These are phyloP conservation scores for Drosophila diplacantha DNA, from an alignment of 2,888 invertebrate genomes.

Conservation along the genomic window DNA sequence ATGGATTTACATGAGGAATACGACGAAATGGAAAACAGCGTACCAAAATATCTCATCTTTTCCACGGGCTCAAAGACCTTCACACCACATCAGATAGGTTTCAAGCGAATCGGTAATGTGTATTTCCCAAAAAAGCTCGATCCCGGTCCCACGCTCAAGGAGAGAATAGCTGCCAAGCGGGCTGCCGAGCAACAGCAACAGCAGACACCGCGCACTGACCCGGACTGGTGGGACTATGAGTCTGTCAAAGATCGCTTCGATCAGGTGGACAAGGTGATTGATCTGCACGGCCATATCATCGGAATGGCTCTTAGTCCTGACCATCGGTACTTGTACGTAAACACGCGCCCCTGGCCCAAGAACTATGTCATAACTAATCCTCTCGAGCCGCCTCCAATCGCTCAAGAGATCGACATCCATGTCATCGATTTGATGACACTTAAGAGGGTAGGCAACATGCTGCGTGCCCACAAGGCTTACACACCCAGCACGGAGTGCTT, in stretches of 20 bases:
- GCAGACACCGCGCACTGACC: slow-evolving; percentile 79
- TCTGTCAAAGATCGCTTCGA: slow-evolving; percentile 85
- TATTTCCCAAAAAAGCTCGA: slow-evolving; percentile 84
- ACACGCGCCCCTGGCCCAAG: slow-evolving; percentile 89
- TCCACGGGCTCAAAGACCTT: slow-evolving; percentile 90
- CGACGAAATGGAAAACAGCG: slow-evolving; percentile 82
- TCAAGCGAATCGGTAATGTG: slow-evolving; percentile 85
- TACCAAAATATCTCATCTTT: slow-evolving; percentile 83
- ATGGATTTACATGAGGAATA: slow-evolving; percentile 78
- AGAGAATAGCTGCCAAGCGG: slow-evolving; percentile 81
- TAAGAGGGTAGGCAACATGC: slow-evolving; percentile 86
- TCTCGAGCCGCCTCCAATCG: slow-evolving; percentile 88
- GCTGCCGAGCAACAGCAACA: slow-evolving; percentile 58
- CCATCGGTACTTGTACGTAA: slow-evolving; percentile 89
- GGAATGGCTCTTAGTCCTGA: slow-evolving; percentile 92
- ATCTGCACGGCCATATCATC: slow-evolving; percentile 90
- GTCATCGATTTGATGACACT: slow-evolving; percentile 89
- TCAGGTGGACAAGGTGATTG: slow-evolving; percentile 87
- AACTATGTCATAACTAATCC: slow-evolving; percentile 86
- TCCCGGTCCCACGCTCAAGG: slow-evolving; percentile 83
- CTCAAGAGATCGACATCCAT: slow-evolving; percentile 91
- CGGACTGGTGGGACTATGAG: slow-evolving; percentile 84
- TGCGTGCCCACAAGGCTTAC: slow-evolving; percentile 88
- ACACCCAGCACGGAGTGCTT: slow-evolving; percentile 91
- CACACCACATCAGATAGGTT: slow-evolving; percentile 90